Base-by-base conservation (phyloP, 2,888 invertebrate genomes). In the Tenthredo notha region DNA sequence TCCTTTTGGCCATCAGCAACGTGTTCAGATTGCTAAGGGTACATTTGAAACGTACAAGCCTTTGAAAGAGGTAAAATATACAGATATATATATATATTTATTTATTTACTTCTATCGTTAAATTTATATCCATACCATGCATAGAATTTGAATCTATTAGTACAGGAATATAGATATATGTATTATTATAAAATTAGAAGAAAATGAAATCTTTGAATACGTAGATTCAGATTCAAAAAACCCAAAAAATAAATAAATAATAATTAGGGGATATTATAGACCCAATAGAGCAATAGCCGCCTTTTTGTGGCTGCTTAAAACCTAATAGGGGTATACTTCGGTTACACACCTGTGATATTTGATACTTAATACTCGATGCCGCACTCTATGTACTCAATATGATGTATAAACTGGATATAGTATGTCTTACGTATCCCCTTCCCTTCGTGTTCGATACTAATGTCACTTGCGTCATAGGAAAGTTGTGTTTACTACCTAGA, bases 1-100 rank as follows among this genome's bases (percentile, higher is more conserved):
- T 87, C 95, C 97, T 0, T 95, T 95, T 85, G 95, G 95, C 87
- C 97, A 96, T 91, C 94, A 94, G 90, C 94, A 95, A 89, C 93
- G 94, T 85, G 92, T 93, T 89, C 95, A 95, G 88, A 92, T 93
- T 87, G 91, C 93, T 86, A 83, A 83, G 65, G 94, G 94, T 54
- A 90, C 90, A 86, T 93, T 93, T 88, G 92, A 94, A 84, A 92
- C 94, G 65, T 92, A 94, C 86, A 92, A 91, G 85, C 94, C 94
- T 18, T 90, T 92, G 47, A 92, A 92, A 89, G 92, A 93, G 50
- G 50, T 77, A 50, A 72, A 21, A 40, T 72, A 6, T 40, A 9
- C 5, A 37, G n/a, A n/a, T 6, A 25, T 9, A 29, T 65, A 29
- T 4, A 29, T 29, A 29, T n/a, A 65, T 65, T 1, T 65, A 65